Evolutionary conservation across 2,888 invertebrate genomes (phyloP).

Genomic region (Pogonocherus hispidulus): DNA sequence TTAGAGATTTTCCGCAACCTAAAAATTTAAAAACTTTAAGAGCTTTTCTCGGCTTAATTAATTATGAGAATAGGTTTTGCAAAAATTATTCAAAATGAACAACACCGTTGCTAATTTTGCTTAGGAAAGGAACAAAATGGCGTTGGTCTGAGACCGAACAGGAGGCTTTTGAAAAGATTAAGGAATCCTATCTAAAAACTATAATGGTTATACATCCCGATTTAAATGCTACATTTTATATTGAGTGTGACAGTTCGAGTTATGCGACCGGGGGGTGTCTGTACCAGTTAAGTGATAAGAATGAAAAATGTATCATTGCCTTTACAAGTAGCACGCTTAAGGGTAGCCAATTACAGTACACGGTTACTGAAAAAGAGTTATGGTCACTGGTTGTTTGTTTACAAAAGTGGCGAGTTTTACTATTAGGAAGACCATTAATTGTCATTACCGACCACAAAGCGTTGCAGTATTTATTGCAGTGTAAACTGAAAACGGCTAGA

Average conservation of each 20-base stretch:
- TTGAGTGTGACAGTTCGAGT: constrained; percentile 16
- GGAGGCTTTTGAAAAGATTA: constrained; percentile 27
- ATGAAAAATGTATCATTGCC: constrained; percentile 26
- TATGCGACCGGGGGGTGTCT: constrained; percentile 18
- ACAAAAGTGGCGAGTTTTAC: constrained; percentile 27
- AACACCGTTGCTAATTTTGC: constrained; percentile 16
- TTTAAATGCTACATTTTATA: constrained; percentile 24
- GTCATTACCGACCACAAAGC: constrained; percentile 38
- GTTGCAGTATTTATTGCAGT: constrained; percentile 25
- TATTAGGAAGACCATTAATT: constrained; percentile 25
- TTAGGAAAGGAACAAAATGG: constrained; percentile 35
- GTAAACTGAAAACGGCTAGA: constrained; percentile 29
- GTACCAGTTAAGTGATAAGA: constrained; percentile 9
- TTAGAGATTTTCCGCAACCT: constrained; percentile 30
- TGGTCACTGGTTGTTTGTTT: constrained; percentile 24
- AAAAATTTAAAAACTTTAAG: constrained; percentile 29
- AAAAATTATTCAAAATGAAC: constrained; percentile 22
- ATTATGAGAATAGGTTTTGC: constrained; percentile 25
- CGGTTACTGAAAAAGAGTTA: constrained; percentile 37
- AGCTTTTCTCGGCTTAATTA: background rate
- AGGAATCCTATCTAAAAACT: constrained; percentile 28
- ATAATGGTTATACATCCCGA: constrained; percentile 33
- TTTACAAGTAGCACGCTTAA: constrained; percentile 33
- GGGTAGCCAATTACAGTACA: constrained; percentile 11
- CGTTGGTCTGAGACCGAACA: constrained; percentile 23